A percentile compares a stretch with the other conserved stretches of the same genome.
Evolutionary conservation across 2,888 invertebrate species (phyloP).

Genomic region (Gisinianus flammeolus): DNA sequence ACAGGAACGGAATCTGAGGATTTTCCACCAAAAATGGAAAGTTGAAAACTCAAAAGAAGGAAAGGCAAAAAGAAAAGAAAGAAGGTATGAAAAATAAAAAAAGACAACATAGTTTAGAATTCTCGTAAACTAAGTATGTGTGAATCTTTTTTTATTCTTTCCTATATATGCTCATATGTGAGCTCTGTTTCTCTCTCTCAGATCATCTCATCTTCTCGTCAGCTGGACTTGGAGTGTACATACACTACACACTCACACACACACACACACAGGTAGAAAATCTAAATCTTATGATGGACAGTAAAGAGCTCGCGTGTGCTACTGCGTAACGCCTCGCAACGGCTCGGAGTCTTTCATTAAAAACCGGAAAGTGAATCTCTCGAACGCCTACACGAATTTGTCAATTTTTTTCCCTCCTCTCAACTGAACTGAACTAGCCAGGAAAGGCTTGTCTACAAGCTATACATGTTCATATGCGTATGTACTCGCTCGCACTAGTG

Average conservation of each 20-base stretch:
- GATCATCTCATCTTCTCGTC: constrained; percentile 14
- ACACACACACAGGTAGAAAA: constrained; percentile 13
- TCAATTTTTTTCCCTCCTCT: constrained; percentile 49
- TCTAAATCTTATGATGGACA: constrained; percentile 50
- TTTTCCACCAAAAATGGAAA: constrained; percentile 36
- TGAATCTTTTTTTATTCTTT: background rate
- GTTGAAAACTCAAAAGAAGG: constrained; percentile 18
- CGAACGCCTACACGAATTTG: constrained; percentile 55
- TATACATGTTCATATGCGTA: background rate
- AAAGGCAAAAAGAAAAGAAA: background rate
- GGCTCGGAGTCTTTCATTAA: constrained; percentile 52
- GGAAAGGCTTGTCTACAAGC: constrained; percentile 27
- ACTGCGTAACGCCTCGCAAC: constrained; percentile 55
- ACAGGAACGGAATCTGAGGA: background rate
- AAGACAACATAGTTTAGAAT: background rate
- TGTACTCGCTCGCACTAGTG: background rate
- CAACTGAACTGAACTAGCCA: constrained; percentile 17
- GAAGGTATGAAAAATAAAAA: background rate
- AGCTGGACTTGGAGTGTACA: background rate
- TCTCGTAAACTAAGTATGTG: background rate
- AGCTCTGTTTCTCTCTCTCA: background rate
- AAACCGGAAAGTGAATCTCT: constrained; percentile 55
- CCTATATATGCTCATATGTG: background rate
- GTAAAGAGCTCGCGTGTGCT: constrained; percentile 56
- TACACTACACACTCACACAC: constrained; percentile 1